phyloP scores from a whole-genome alignment of 2,888 invertebrate species.

The Cantharis lateralis region DNA sequence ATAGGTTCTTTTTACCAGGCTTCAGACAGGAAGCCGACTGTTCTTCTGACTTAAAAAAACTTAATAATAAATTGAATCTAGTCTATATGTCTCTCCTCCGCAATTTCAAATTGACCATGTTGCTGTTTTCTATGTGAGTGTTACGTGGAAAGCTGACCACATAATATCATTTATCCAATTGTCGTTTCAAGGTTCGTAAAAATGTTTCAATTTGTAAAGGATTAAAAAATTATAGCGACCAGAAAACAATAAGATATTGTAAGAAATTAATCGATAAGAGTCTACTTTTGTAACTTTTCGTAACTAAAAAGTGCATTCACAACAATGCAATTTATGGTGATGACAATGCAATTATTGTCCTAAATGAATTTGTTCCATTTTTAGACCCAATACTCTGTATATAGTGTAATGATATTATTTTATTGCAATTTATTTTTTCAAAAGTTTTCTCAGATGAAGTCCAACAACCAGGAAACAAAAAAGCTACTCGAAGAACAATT shows the following conservation, averaged over 20 bases:
- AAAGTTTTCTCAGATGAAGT: no score
- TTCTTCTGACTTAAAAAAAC: neutral
- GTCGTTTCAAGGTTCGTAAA: neutral
- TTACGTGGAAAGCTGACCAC: neutral
- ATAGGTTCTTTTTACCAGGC: neutral
- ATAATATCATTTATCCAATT: neutral
- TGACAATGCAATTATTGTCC: neutral
- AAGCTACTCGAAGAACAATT: no score
- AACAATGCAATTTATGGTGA: neutral
- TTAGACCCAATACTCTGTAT: neutral
- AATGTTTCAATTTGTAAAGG: neutral
- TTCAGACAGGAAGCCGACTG: neutral
- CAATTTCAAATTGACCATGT: neutral
- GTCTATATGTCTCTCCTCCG: neutral
- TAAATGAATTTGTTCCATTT: neutral
- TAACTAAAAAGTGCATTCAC: neutral
- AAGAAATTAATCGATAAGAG: neutral
- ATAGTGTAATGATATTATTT: neutral
- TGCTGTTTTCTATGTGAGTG: neutral
- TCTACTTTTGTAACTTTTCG: neutral
- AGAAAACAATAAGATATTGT: neutral
- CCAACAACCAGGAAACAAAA: no score
- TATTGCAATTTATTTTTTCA: no score
- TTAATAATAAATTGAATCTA: neutral
- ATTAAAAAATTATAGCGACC: neutral